Evolutionary conservation across 2,113 vertebrate genomes (phyloP), one percentile per base, ranked within the genome.

Genomic region (Scopus umbretta): DNA sequence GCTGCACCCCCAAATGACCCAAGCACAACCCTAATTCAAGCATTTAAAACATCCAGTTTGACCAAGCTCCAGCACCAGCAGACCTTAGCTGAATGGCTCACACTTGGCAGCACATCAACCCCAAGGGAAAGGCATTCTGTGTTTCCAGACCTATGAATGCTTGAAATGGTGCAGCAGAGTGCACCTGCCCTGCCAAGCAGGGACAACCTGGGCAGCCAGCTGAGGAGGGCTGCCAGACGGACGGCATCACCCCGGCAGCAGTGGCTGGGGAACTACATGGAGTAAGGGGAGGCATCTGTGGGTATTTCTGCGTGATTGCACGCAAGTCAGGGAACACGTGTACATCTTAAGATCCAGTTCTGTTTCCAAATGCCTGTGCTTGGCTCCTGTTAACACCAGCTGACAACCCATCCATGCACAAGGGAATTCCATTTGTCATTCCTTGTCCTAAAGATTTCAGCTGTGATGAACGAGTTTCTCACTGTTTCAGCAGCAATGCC

Each of bases 391-490:
- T 90, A 92, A 93, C 75, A 74, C 56, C 83, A 96, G 53, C 76
- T 91, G 97, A 96, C 80, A 94, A 82, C 21, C 73, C 7, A 32
- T 72, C 68, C 72, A 42, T 19, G 68, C 86, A 79, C 27, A 45
- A 53, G 65, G 61, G 80, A 91, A 96, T 93, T 87, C 56, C 45
- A 66, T 63, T 86, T 96, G 92, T 86, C 90, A 82, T 66, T 92
- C 93, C 92, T 78, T 67, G 50, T 72, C 91, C 91, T 94, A 19
- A 79, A 72, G 89, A 86, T 67, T 86, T 56, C 56, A 19, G n/a
- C 68, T 93, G 43, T 7, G 5, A 9, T 1, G 21, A 40, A 52
- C 49, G 82, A 71, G 17, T 19, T 92, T 85, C 80, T 93, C 2
- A 4, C 59, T 36, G 66, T 80, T 78, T 80, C 42, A 40, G 83